Percentiles rank a stretch among this genome's conserved stretches.
phyloP scores from a whole-genome alignment of 2,113 vertebrate species.

The Motacilla alba region DNA sequence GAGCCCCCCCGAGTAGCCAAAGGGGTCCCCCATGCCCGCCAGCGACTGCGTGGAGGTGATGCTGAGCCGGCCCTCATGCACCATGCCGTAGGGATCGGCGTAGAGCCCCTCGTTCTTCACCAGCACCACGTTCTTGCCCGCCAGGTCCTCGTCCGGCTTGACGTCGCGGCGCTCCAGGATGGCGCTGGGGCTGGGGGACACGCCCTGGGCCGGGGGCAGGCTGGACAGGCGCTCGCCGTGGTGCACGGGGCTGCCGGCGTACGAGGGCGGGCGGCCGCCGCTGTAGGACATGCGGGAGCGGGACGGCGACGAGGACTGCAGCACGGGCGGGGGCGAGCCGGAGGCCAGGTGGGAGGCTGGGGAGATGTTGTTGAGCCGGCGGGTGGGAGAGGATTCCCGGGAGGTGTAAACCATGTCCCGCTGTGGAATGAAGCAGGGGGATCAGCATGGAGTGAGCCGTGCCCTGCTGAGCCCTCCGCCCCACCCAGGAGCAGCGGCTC shows the following conservation, averaged over 20 bases:
- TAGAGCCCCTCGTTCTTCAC: slow-evolving; percentile 94
- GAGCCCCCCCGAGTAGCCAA: slow-evolving; percentile 88
- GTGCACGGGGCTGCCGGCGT: slow-evolving; percentile 84
- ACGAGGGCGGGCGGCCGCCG: slow-evolving; percentile 88
- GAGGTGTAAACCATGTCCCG: slow-evolving; percentile 96
- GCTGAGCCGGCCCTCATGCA: slow-evolving; percentile 94
- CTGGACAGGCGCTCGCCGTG: slow-evolving; percentile 74
- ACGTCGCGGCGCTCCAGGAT: slow-evolving; percentile 97
- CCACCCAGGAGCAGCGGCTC: rapidly evolving
- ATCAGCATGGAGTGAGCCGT: rapidly evolving
- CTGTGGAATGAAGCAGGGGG: slow-evolving; percentile 57
- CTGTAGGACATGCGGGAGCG: slow-evolving; percentile 95
- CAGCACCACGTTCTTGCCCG: slow-evolving; percentile 89
- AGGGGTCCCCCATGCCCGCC: slow-evolving; percentile 88
- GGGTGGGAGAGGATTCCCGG: slow-evolving; percentile 93
- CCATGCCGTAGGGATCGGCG: slow-evolving; percentile 90
- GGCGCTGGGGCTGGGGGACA: slow-evolving; percentile 93
- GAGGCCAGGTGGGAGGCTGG: slow-evolving; percentile 70
- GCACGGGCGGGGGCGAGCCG: slow-evolving; percentile 71
- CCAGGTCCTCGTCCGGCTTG: slow-evolving; percentile 93
- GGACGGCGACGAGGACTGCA: slow-evolving; percentile 84
- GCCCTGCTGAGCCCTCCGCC: not conserved
- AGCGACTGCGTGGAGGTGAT: slow-evolving; percentile 91
- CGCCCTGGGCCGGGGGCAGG: slow-evolving; percentile 77
- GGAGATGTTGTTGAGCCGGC: slow-evolving; percentile 91